phyloP scores from a whole-genome alignment of 1,140 invertebrate genomes.

The Lasaia peninsularis region DNA sequence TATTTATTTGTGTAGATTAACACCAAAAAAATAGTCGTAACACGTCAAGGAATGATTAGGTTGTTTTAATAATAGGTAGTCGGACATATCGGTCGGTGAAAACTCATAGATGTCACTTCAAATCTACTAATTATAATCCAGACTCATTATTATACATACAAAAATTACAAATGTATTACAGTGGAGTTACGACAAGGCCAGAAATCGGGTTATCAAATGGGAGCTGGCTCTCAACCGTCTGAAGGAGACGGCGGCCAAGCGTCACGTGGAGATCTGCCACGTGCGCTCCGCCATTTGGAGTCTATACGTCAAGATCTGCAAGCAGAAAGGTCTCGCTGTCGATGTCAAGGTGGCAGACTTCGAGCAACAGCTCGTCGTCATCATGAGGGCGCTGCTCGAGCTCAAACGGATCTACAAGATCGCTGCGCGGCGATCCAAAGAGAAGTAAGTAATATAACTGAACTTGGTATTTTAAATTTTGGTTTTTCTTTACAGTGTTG shows the following conservation, averaged over 20 bases:
- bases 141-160: too few species aligned
- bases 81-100: too few species aligned
- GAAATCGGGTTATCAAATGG: conserved; percentile 68
- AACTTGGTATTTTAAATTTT: too few species aligned
- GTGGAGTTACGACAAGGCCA: conserved; percentile 66
- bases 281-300: conserved; percentile 64
- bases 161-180: conserved; percentile 27
- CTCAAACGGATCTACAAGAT: conserved; percentile 60
- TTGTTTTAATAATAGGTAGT: too few species aligned
- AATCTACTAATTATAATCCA: too few species aligned
- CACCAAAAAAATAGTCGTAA: too few species aligned
- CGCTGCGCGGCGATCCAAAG: conserved; percentile 52
- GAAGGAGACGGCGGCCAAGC: conserved; percentile 60
- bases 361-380: conserved; percentile 66
- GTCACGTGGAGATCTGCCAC: conserved; percentile 64
- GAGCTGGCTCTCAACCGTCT: conserved; percentile 64
- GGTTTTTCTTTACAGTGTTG: too few species aligned
- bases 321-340: conserved; percentile 55
- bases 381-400: conserved; percentile 66
- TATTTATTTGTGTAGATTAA: too few species aligned
- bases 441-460: conserved; percentile 48
- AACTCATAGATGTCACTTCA: too few species aligned
- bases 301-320: conserved; percentile 67
- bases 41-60: too few species aligned
- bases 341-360: conserved; percentile 49